These are phyloP conservation scores for Octomys mimax DNA, from an alignment of 2,797 vertebrate genomes.

Conservation along the genomic window DNA sequence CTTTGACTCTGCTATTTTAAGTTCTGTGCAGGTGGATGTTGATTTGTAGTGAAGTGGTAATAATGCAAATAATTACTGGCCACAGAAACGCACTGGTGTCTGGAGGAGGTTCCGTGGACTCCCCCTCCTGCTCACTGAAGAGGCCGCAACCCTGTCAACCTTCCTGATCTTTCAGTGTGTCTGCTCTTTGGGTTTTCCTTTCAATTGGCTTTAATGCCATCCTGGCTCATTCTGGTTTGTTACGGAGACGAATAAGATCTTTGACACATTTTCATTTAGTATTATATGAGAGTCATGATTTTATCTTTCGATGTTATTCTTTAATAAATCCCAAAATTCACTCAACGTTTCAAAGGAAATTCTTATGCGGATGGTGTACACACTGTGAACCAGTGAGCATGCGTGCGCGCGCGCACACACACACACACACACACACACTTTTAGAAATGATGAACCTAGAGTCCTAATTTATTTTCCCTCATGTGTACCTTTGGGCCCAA, in stretches of 20 bases:
- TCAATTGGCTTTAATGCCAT: slow-evolving; percentile 6
- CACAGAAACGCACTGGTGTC: neutral
- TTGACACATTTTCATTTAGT: neutral
- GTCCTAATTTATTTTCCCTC: neutral
- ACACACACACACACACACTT: neutral
- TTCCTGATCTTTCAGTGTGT: neutral
- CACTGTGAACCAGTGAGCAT: too few species aligned
- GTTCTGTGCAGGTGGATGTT: neutral
- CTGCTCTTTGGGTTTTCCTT: slow-evolving; percentile 2
- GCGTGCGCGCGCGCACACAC: accelerated
- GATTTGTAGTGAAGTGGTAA: neutral
- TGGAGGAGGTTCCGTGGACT: accelerated
- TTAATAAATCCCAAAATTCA: neutral
- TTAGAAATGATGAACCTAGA: neutral
- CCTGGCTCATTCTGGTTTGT: neutral
- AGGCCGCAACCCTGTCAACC: neutral
- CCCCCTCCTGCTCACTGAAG: accelerated
- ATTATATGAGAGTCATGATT: neutral
- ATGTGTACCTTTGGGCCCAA: accelerated
- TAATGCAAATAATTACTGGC: neutral
- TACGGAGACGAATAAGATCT: slow-evolving; percentile 11
- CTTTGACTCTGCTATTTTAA: neutral
- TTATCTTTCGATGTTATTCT: neutral
- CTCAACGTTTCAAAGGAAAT: neutral
- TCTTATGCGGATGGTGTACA: accelerated